These are phyloP conservation scores for Gymnarchus niloticus DNA, from an alignment of 2,113 vertebrate species.

Conservation along the genomic window DNA sequence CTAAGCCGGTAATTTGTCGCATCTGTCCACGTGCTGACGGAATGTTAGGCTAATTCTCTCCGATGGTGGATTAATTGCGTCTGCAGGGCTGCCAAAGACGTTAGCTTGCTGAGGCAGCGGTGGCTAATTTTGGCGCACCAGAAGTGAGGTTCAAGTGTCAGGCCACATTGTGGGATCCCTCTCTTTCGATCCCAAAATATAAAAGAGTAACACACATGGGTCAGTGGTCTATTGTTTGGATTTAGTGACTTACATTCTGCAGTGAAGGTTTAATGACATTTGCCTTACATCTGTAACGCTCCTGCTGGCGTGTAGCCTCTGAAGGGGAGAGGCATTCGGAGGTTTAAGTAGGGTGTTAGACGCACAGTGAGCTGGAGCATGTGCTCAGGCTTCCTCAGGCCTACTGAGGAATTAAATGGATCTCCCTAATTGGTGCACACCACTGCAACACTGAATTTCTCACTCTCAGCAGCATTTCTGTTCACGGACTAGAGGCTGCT, in stretches of 20 bases:
- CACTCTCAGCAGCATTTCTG: constrained; percentile 21
- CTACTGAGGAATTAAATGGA: constrained; percentile 17
- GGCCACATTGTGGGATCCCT: neutral
- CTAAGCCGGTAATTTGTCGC: constrained; percentile 35
- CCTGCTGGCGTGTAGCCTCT: neutral
- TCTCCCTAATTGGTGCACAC: constrained; percentile 16
- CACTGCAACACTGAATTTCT: constrained; percentile 34
- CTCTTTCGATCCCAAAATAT: neutral
- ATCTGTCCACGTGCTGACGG: constrained; percentile 35
- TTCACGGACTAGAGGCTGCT: neutral
- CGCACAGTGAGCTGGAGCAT: neutral
- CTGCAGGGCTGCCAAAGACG: constrained; percentile 17
- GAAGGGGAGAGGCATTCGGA: neutral
- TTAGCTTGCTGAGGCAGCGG: constrained; percentile 24
- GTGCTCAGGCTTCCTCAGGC: neutral
- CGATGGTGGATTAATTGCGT: constrained; percentile 30
- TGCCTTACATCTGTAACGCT: neutral
- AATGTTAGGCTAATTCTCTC: constrained; percentile 38
- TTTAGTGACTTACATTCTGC: neutral
- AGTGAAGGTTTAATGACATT: neutral
- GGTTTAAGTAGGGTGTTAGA: neutral
- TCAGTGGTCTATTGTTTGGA: neutral
- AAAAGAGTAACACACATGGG: neutral
- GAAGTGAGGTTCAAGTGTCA: constrained; percentile 21
- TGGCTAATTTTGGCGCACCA: constrained; percentile 23